Base-by-base conservation (phyloP, 2,888 invertebrate species). In the Drosophila mettleri region DNA sequence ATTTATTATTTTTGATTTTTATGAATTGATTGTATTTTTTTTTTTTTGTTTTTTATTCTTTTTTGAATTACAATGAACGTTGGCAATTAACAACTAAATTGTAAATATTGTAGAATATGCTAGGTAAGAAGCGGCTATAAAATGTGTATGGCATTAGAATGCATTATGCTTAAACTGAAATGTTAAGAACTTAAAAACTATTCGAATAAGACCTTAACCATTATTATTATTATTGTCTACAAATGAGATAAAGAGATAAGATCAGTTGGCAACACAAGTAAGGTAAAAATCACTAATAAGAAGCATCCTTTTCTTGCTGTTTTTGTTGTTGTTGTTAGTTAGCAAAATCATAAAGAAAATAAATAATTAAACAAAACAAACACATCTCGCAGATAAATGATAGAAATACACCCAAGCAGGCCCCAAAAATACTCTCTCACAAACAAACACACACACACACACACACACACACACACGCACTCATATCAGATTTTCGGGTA, bases 11-110 rank as follows among this genome's bases (percentile, higher is more conserved):
- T 65, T 41, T 31, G 33, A 33, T 24, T 59, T 49, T 34, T 43
- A 41, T 62, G 46, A 41, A 58, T 43, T 29, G 34, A 29, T 52
- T 39, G 18, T 29, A 10, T 6, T 39, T 27, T 27, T 1, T 51
- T 9, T 29, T 41, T 51, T n/a, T 6, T 41, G 4, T 20, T n/a
- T n/a, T 6, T 39, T 27, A 18, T 1, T 51, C 6, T 29, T 41
- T 51, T n/a, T 6, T 41, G 4, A n/a, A 36, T n/a, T 74, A 84
- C 87, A 83, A 86, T 83, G 82, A 83, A 83, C 82, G 82, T 70
- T 70, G 66, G 62, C 80, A 57, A 49, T 49, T 52, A 59, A 36
- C 16, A 58, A 58, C 49, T 77, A 63, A 71, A 71, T 66, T 36
- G 24, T 3, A 49, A 39, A 51, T 55, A 43, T 64, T 14, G 16